Evolutionary conservation across 2,797 vertebrate genomes (phyloP).

Genomic region (Fringilla coelebs): DNA sequence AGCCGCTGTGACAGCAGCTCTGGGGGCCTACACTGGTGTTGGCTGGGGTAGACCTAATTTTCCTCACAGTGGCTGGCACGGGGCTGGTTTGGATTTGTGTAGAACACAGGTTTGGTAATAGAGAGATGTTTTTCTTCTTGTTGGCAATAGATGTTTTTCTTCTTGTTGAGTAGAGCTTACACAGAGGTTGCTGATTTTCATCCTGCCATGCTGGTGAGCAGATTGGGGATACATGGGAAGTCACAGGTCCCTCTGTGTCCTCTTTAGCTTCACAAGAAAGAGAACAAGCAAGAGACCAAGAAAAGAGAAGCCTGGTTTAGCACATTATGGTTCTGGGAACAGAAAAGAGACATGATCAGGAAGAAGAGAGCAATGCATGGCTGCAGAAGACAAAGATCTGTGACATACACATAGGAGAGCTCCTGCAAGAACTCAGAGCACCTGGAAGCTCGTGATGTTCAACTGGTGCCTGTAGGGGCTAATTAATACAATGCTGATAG

Average conservation of each 20-base stretch:
- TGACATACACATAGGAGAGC: not conserved
- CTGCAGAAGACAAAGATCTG: not conserved
- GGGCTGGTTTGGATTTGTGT: not conserved
- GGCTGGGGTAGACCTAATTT: not conserved
- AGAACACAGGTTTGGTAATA: not conserved
- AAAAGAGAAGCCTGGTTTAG: not conserved
- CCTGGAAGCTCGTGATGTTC: not conserved
- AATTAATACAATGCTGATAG: not conserved
- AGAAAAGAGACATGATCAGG: not conserved
- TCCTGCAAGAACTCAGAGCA: not conserved
- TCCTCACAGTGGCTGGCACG: not conserved
- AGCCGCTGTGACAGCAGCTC: not conserved
- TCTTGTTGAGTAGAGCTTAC: not conserved
- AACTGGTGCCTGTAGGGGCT: not conserved
- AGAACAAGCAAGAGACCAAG: not conserved
- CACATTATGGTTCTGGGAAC: not conserved
- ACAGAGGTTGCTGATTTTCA: not conserved
- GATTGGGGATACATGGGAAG: not conserved
- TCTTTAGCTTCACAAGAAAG: not conserved
- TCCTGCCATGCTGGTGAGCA: not conserved
- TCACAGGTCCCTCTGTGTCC: not conserved
- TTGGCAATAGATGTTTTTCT: not conserved
- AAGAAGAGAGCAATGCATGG: not conserved
- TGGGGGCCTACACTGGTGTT: not conserved
- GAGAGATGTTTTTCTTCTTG: not conserved